Evolutionary conservation across 1,140 invertebrate species (phyloP).

Genomic region (Drosophila mauritiana): DNA sequence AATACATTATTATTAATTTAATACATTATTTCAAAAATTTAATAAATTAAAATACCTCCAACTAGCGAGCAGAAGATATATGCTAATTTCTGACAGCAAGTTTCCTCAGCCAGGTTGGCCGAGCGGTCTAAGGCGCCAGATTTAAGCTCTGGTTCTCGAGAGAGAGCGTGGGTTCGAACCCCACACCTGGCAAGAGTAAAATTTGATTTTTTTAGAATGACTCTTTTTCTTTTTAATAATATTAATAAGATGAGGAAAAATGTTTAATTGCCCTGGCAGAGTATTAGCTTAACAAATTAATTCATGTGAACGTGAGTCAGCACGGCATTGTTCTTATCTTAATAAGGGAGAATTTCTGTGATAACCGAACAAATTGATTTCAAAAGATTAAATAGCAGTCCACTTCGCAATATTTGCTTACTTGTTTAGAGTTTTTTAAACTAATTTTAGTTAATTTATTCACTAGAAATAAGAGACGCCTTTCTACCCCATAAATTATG

Average conservation of each 20-base stretch:
- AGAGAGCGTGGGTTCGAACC: constrained; percentile 36
- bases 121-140: constrained; percentile 35
- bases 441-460: background rate
- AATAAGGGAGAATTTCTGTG: background rate
- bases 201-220: background rate
- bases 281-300: background rate
- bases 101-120: constrained; percentile 18
- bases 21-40: no score
- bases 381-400: no score
- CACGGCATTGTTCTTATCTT: background rate
- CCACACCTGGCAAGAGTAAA: constrained; percentile 17
- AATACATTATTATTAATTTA: no score
- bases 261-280: no score
- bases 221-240: background rate
- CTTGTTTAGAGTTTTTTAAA: no score
- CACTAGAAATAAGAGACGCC: background rate
- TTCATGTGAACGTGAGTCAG: background rate
- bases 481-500: constrained; percentile 39
- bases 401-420: background rate
- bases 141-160: constrained; percentile 34
- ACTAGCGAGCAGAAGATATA: background rate
- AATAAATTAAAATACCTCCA: no score
- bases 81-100: background rate
- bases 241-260: no score
- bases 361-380: no score